phyloP scores from a whole-genome alignment of 2,113 vertebrate species.

The Stigmatopora argus region DNA sequence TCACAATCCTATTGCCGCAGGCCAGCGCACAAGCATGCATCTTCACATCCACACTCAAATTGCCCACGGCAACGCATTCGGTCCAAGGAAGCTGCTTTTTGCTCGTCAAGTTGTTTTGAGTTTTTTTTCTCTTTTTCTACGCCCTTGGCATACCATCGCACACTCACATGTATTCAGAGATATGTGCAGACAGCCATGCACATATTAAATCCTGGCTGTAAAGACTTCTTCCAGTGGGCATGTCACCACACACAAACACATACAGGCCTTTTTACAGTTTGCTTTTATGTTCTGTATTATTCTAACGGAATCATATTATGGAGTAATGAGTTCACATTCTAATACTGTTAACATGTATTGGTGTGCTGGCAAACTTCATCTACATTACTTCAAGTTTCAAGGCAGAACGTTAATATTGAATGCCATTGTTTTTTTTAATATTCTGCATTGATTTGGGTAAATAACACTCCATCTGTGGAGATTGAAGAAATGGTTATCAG shows the following conservation, averaged over 20 bases:
- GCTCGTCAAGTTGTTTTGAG: slow-evolving; percentile 61
- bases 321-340: slow-evolving; percentile 19
- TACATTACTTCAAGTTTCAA: background rate
- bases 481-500: slow-evolving; percentile 35
- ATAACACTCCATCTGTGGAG: slow-evolving; percentile 29
- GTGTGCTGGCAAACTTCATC: slow-evolving; percentile 16
- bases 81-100: slow-evolving; percentile 52
- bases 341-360: slow-evolving; percentile 21
- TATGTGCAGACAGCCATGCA: slow-evolving; percentile 21
- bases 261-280: slow-evolving; percentile 5
- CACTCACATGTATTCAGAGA: slow-evolving; percentile 28
- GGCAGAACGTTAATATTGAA: background rate
- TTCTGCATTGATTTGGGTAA: slow-evolving; percentile 28
- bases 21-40: slow-evolving; percentile 24
- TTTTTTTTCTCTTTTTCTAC: slow-evolving; percentile 45
- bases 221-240: slow-evolving; percentile 37
- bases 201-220: slow-evolving; percentile 35
- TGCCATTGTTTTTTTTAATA: slow-evolving; percentile 14
- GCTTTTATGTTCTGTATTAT: slow-evolving; percentile 19
- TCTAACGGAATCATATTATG: slow-evolving; percentile 21
- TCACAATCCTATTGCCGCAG: slow-evolving; percentile 16
- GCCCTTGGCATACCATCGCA: slow-evolving; percentile 44
- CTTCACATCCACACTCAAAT: slow-evolving; percentile 38
- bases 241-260: slow-evolving; percentile 25
- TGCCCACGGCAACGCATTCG: slow-evolving; percentile 50